phyloP scores from a whole-genome alignment of 2,888 invertebrate species.

The Eurytoma californica region DNA sequence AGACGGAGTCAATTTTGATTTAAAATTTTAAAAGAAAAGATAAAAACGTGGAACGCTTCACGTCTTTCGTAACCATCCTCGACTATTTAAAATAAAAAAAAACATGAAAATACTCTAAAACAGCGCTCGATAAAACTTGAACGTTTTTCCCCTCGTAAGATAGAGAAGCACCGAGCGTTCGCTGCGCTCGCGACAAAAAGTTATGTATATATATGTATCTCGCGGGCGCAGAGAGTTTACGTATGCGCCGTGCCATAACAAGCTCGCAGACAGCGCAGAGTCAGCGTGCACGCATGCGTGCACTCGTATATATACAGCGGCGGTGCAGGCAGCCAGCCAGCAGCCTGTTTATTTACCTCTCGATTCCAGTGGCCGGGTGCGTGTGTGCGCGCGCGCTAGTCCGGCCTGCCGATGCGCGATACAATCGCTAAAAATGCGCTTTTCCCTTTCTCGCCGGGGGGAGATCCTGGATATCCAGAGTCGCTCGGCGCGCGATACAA shows the following conservation, averaged over 20 bases:
- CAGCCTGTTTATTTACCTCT: constrained; percentile 49
- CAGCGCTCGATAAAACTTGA: too few species aligned
- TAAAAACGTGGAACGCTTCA: too few species aligned
- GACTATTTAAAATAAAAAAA: too few species aligned
- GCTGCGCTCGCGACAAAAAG: constrained; percentile 16
- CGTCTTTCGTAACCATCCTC: too few species aligned
- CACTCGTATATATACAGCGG: constrained; percentile 6
- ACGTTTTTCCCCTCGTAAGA: too few species aligned
- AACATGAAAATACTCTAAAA: too few species aligned
- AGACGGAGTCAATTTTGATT: too few species aligned
- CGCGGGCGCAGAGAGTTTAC: constrained; percentile 14
- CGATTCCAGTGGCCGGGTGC: constrained; percentile 13
- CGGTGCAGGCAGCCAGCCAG: neutral
- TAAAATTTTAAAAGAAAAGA: too few species aligned
- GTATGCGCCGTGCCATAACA: constrained; percentile 45
- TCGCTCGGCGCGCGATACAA: neutral
- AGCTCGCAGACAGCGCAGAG: constrained; percentile 25
- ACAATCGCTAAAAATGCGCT: constrained; percentile 46
- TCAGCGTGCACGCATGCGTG: constrained; percentile 9
- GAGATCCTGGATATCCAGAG: neutral
- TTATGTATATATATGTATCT: constrained; percentile 16
- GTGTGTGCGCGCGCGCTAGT: neutral
- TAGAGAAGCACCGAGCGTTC: neutral
- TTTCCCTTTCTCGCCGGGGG: constrained; percentile 13
- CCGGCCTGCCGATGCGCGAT: constrained; percentile 45